Evolutionary conservation across 2,797 vertebrate species (phyloP).

Genomic region (Helostoma temminkii): DNA sequence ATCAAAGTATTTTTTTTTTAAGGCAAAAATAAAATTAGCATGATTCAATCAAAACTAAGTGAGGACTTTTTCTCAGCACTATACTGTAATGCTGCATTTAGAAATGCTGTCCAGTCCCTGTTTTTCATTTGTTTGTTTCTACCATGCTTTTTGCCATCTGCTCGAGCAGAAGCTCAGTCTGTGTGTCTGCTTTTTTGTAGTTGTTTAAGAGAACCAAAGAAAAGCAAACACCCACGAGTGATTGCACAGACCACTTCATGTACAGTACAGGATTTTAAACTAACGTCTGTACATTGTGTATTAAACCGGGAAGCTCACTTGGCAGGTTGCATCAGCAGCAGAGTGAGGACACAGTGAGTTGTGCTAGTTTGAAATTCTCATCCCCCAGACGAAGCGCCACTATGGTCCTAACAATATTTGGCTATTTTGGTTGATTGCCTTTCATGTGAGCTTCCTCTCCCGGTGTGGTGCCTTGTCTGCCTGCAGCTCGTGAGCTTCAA

Average conservation of each 20-base stretch:
- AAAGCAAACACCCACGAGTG: too few species aligned
- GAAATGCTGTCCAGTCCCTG: too few species aligned
- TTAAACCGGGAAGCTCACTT: slow-evolving; percentile 18
- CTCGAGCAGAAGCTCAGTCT: too few species aligned
- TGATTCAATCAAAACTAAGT: too few species aligned
- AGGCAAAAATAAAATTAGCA: too few species aligned
- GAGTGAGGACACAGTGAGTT: slow-evolving; percentile 25
- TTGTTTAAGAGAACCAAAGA: not conserved
- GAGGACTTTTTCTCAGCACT: too few species aligned
- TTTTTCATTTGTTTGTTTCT: too few species aligned
- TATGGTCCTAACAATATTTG: slow-evolving; percentile 62
- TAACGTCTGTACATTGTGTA: not conserved
- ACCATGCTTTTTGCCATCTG: too few species aligned
- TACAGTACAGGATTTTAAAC: not conserved
- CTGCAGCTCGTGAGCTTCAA: slow-evolving; percentile 76
- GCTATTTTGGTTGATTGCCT: slow-evolving; percentile 74
- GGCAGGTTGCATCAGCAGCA: slow-evolving; percentile 32
- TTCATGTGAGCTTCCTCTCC: slow-evolving; percentile 70
- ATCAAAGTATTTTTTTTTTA: too few species aligned
- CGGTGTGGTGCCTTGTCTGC: slow-evolving; percentile 70
- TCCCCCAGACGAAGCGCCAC: slow-evolving; percentile 39
- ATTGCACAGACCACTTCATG: too few species aligned
- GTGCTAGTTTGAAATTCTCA: slow-evolving; percentile 40
- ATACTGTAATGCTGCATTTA: too few species aligned
- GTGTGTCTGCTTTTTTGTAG: not conserved